Evolutionary conservation across 30 jellyfish, hydroid and myxozoan genomes (phyloP), one percentile per base, ranked within the genome.

Genomic region (Calvadosia cruxmelitensis): DNA sequence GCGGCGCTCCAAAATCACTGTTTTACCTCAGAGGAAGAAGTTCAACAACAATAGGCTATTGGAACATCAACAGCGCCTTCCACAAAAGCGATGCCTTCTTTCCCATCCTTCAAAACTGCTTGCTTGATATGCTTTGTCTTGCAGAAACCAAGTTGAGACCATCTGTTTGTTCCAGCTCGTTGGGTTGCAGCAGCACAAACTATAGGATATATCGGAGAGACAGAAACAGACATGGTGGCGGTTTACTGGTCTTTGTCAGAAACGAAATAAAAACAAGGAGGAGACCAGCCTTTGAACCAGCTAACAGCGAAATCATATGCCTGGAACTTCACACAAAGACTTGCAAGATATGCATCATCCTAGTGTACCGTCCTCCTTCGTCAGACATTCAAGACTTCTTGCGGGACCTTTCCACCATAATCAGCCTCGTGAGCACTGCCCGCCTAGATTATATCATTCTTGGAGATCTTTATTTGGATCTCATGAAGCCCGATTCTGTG

Each of bases 31-130:
- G n/a, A n/a, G n/a, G n/a, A n/a, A n/a, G n/a, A n/a, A n/a, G n/a
- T n/a, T n/a, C n/a, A n/a, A 42, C 20, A 42, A 20, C 57, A 42
- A 42, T 42, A 10, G 20, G 57, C 20, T 20, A 42, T 42, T 42
- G 57, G 57, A 42, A 42, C 57, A 42, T 42, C 57, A 42, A 42
- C 57, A 42, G 57, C 20, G 57, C 57, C 57, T 42, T 42, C 57
- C 10, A 42, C 20, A 42, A 42, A 42, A 42, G 15, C 20, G 57
- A 42, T 20, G 20, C 57, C 15, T 42, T 42, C 57, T 5, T 42
- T 42, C 57, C 57, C 20, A 42, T 42, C 20, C 57, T 42, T 42
- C 57, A 42, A 42, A 20, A 20, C 15, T 20, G 15, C 10, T 42
- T 42, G 20, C 15, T 42, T 42, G 57, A 42, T 42, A 10, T 42